phyloP scores from a whole-genome alignment of 2,797 vertebrate species.

The Pelodytes ibericus region DNA sequence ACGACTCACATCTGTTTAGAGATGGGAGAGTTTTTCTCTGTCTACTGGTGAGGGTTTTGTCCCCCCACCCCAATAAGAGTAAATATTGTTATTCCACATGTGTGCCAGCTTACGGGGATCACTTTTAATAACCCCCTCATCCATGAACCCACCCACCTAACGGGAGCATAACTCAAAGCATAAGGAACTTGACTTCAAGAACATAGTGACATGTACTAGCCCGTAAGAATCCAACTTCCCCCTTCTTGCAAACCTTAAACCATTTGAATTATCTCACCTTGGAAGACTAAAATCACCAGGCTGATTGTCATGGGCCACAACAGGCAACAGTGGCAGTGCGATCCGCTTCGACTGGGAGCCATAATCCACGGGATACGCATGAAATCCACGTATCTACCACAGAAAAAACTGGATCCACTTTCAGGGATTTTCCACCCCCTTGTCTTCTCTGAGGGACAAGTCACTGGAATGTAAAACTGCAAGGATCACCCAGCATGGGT shows the following conservation, averaged over 20 bases:
- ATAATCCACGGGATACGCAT: constrained; percentile 54
- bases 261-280: constrained; percentile 37
- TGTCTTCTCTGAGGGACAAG: constrained; percentile 27
- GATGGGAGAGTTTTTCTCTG: neutral
- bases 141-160: neutral
- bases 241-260: neutral
- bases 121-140: neutral
- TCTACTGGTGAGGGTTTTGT: neutral
- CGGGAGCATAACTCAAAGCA: neutral
- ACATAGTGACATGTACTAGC: neutral
- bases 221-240: neutral
- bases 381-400: constrained; percentile 33
- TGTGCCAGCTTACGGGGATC: neutral
- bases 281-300: constrained; percentile 39
- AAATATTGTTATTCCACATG: neutral
- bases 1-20: neutral
- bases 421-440: constrained; percentile 20
- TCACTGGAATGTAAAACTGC: constrained; percentile 6
- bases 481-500: constrained; percentile 10
- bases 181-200: neutral
- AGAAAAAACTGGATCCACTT: constrained; percentile 26
- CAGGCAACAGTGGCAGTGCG: constrained; percentile 16
- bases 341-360: constrained; percentile 43
- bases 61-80: neutral
- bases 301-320: constrained; percentile 35